phyloP scores from a whole-genome alignment of 2,113 vertebrate species.

The Collichthys lucidus region DNA sequence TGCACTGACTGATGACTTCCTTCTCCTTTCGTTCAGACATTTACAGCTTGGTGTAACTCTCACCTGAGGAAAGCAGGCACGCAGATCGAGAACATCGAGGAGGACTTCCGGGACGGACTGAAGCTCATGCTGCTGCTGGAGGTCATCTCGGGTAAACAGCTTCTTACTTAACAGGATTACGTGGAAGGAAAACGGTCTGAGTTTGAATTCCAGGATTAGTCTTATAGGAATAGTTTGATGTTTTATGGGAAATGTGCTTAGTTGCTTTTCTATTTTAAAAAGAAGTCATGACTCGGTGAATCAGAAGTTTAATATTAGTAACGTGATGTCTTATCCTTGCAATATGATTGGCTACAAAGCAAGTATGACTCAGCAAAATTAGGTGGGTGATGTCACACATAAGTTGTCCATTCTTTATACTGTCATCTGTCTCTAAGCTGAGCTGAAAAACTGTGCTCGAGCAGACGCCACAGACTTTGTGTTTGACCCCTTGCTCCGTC shows the following conservation, averaged over 20 bases:
- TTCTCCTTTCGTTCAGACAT: constrained; percentile 84
- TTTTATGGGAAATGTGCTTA: not conserved
- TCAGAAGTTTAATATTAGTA: no score
- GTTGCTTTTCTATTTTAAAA: not conserved
- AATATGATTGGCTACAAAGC: constrained; percentile 1
- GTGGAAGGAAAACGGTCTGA: constrained; percentile 1
- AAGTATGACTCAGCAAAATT: not conserved
- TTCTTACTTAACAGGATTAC: constrained; percentile 24
- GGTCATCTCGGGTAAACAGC: constrained; percentile 94
- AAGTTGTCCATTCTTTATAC: no score
- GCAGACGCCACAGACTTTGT: not conserved
- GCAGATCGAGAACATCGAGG: constrained; percentile 99
- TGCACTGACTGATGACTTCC: not conserved
- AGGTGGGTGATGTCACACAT: no score
- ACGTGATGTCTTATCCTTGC: not conserved
- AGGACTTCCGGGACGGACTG: constrained; percentile 98
- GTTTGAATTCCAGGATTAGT: not conserved
- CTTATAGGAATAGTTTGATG: not conserved
- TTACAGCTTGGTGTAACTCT: constrained; percentile 99
- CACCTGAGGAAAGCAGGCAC: constrained; percentile 98
- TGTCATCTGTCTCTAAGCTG: not conserved
- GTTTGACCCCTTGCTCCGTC: not conserved
- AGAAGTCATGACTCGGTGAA: not conserved
- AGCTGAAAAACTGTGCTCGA: not conserved
- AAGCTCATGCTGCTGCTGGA: constrained; percentile 99